phyloP scores from a whole-genome alignment of 2,888 invertebrate genomes.

The Agrenia bidenticulata region DNA sequence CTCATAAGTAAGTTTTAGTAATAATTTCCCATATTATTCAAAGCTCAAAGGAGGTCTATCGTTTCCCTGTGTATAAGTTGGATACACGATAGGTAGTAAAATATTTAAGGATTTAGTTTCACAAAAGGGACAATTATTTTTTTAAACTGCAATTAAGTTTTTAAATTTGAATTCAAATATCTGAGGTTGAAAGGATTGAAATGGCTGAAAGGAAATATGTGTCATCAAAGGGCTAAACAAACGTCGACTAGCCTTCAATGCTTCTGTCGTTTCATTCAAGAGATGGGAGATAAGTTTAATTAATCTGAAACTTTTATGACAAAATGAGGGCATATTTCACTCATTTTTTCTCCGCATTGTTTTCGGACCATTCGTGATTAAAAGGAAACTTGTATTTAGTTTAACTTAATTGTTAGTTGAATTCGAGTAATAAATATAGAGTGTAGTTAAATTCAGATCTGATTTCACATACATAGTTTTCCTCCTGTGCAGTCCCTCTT shows the following conservation, averaged over 20 bases:
- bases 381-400: background rate
- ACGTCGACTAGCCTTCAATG: constrained; percentile 10
- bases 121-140: too few species aligned
- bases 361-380: background rate
- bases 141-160: background rate
- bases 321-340: constrained; percentile 9
- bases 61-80: too few species aligned
- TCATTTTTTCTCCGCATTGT: background rate
- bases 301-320: constrained; percentile 3
- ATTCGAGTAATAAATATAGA: too few species aligned
- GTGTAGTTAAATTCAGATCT: too few species aligned
- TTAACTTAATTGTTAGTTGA: too few species aligned
- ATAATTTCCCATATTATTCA: too few species aligned
- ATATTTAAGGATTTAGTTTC: too few species aligned
- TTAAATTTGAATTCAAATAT: background rate
- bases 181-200: background rate
- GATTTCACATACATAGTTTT: too few species aligned
- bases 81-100: too few species aligned
- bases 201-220: constrained; percentile 16
- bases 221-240: constrained; percentile 26
- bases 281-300: background rate
- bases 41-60: too few species aligned
- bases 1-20: too few species aligned
- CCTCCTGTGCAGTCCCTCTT: too few species aligned
- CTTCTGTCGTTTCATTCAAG: background rate